Conservation (phyloP, 2,797 vertebrate genomes). For the Onychomys arenicola region DNA sequence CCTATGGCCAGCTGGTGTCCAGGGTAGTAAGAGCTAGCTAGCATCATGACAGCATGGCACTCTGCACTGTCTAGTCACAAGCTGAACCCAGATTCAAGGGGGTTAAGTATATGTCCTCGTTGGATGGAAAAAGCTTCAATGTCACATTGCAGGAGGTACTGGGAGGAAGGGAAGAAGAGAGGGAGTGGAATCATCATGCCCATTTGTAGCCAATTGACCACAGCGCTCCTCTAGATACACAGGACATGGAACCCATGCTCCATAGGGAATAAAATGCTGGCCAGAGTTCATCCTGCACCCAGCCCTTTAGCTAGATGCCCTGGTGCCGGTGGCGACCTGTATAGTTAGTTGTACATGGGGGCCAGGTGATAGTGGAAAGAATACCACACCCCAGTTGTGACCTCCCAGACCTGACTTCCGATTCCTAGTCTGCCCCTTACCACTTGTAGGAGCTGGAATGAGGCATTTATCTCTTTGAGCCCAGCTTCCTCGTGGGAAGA, state of each 20-base stretch:
- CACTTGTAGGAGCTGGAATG: neutral
- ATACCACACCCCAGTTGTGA: neutral
- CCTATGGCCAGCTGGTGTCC: neutral
- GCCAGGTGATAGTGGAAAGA: neutral
- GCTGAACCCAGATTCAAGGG: neutral
- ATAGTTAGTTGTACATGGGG: neutral
- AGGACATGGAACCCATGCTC: fast-evolving
- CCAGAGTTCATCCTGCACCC: neutral
- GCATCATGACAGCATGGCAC: neutral
- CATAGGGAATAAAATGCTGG: neutral
- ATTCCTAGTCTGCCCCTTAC: neutral
- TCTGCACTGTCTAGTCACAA: neutral
- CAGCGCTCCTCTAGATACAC: fast-evolving
- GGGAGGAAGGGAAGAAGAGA: neutral
- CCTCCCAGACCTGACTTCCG: neutral
- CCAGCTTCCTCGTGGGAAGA: neutral
- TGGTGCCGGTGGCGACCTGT: neutral
- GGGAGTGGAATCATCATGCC: fast-evolving
- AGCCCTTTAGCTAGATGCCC: neutral
- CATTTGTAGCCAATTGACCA: neutral
- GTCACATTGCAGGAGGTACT: neutral
- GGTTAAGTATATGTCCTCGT: neutral
- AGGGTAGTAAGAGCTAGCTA: neutral
- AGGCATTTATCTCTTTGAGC: neutral
- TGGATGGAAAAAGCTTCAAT: neutral